These are phyloP conservation scores for Chymomyza costata DNA, from an alignment of 1,140 invertebrate species.

Conservation along the genomic window DNA sequence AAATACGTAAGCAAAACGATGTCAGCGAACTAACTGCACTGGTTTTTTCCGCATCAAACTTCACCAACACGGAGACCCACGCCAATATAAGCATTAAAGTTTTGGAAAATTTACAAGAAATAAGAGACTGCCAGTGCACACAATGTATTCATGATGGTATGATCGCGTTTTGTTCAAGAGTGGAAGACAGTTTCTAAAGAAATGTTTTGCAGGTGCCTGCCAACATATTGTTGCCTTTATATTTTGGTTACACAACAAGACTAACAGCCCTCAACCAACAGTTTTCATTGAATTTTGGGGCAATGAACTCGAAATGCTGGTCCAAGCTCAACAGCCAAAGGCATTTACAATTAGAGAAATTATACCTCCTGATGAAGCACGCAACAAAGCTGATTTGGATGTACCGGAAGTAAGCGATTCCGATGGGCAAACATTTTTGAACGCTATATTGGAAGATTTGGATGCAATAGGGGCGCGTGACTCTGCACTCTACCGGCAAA, in stretches of 20 bases:
- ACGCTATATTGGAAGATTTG: slow-evolving; percentile 57
- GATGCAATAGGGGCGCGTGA: slow-evolving; percentile 43
- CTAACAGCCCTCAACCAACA: slow-evolving; percentile 33
- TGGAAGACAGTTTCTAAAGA: not conserved
- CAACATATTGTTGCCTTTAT: slow-evolving; percentile 56
- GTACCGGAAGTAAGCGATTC: slow-evolving; percentile 16
- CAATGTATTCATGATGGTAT: slow-evolving; percentile 23
- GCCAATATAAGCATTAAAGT: slow-evolving; percentile 51
- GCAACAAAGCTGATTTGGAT: slow-evolving; percentile 31
- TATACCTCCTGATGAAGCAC: slow-evolving; percentile 39
- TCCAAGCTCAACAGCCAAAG: slow-evolving; percentile 40
- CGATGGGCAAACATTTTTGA: slow-evolving; percentile 50
- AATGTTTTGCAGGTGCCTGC: slow-evolving; percentile 36
- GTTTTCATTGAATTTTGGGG: slow-evolving; percentile 65
- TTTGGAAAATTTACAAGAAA: slow-evolving; percentile 25
- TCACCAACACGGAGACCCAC: slow-evolving; percentile 47
- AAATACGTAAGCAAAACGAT: slow-evolving; percentile 40
- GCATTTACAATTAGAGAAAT: slow-evolving; percentile 53
- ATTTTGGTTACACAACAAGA: slow-evolving; percentile 65
- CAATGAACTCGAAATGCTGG: slow-evolving; percentile 48
- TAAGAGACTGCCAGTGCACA: slow-evolving; percentile 45
- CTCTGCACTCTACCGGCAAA: slow-evolving; percentile 58
- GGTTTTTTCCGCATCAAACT: slow-evolving; percentile 41
- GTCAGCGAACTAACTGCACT: slow-evolving; percentile 48
- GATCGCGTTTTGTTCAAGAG: not conserved